Evolutionary conservation across 2,113 vertebrate species (phyloP), one percentile per base, ranked within the genome.

Genomic region (Caranx ignobilis): DNA sequence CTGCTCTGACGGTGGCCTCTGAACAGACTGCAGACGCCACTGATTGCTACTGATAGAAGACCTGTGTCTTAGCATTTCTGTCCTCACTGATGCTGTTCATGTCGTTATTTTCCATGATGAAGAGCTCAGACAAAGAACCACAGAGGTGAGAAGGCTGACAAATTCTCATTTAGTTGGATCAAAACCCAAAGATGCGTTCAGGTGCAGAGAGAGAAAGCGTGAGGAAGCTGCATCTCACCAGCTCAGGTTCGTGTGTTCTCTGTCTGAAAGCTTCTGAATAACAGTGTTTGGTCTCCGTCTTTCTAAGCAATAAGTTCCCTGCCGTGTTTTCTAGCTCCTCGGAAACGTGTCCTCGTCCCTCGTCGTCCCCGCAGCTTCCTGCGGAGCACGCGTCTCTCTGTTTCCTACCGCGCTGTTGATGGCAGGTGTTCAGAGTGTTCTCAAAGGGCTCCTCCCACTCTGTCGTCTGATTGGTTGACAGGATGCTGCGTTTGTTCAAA

Each of bases 271-370:
- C 66, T 59, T 79, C 19, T 65, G 59, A 7, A 76, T 64, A 3
- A 64, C 31, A 9, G 26, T 63, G 8, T 75, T 67, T 52, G 39
- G 68, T 47, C 64, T 54, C 75, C 57, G 37, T 48, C 8, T 1
- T 52, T 41, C 54, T 12, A 69, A 71, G 84, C 83, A 88, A 84
- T 88, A 86, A 64, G 43, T 55, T 21, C 43, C 41, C 60, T 57
- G 1, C 32, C 31, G 32, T 50, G n/a, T n/a, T 61, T 73, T 2
- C 2, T 32, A 19, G 12, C 62, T 71, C 9, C 19, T 43, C 15
- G 26, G 55, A 34, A 11, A 11, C 21, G 5, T 72, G 11, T 47
- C 37, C 34, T 26, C 7, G 18, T 43, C 41, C 19, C 48, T 31
- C 70, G 4, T 37, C 35, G 1, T 8, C 37, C 37, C 37, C 37